Evolutionary conservation across 2,797 vertebrate species (phyloP).

Genomic region (Rhinichthys osculus): DNA sequence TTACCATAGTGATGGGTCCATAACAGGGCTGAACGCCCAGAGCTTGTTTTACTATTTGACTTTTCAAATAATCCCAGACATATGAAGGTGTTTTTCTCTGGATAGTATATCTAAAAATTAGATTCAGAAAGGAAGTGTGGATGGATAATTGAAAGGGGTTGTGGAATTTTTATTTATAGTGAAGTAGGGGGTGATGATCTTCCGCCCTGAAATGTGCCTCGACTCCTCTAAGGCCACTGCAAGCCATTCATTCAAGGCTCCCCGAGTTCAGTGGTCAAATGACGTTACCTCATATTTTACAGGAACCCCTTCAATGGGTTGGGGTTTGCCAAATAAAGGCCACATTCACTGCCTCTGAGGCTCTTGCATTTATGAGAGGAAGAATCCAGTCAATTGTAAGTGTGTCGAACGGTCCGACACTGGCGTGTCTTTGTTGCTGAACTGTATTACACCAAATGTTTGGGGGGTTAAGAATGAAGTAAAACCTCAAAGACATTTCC

Average conservation of each 20-base stretch:
- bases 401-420: conserved; percentile 40
- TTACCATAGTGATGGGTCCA: conserved; percentile 59
- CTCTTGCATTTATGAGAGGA: conserved; percentile 59
- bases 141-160: conserved; percentile 4
- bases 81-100: conserved; percentile 43
- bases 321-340: conserved; percentile 56
- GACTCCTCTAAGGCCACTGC: conserved; percentile 44
- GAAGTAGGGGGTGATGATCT: conserved; percentile 28
- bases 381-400: conserved; percentile 45
- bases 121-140: conserved; percentile 33
- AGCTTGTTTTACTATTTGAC: conserved; percentile 45
- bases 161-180: conserved; percentile 27
- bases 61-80: conserved; percentile 54
- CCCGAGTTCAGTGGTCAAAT: conserved; percentile 53
- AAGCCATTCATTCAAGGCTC: conserved; percentile 41
- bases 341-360: conserved; percentile 57
- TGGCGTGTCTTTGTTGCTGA: conserved; percentile 56
- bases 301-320: conserved; percentile 56
- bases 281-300: conserved; percentile 60
- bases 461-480: conserved; percentile 39
- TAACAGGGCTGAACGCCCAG: conserved; percentile 46
- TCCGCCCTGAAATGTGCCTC: conserved; percentile 27
- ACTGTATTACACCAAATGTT: conserved; percentile 55
- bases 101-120: conserved; percentile 31
- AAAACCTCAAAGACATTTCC: conserved; percentile 38